Evolutionary conservation across 2,888 invertebrate species (phyloP).

Genomic region (Cheilosia pagana): DNA sequence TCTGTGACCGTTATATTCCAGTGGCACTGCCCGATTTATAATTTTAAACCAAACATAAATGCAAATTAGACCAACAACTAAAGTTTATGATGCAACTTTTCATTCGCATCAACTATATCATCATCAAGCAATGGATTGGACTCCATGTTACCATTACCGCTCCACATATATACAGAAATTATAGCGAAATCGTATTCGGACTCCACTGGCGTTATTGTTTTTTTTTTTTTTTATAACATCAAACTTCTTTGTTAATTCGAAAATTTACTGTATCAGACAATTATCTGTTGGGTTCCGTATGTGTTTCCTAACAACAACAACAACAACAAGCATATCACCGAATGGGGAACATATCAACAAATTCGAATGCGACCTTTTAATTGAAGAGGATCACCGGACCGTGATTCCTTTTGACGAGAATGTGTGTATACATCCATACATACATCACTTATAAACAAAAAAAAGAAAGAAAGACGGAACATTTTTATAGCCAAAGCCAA

Average conservation of each 20-base stretch:
- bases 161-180: not conserved
- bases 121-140: too few relatives aligned
- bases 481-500: slow-evolving; percentile 19
- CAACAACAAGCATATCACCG: slow-evolving; percentile 53
- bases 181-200: slow-evolving; percentile 21
- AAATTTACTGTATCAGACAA: slow-evolving; percentile 65
- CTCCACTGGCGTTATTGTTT: slow-evolving; percentile 28
- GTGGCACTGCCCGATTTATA: not conserved
- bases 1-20: not conserved
- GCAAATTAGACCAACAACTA: not conserved
- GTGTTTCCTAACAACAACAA: slow-evolving; percentile 46
- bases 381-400: slow-evolving; percentile 73
- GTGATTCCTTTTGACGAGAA: slow-evolving; percentile 69
- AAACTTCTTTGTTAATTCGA: slow-evolving; percentile 64
- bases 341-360: slow-evolving; percentile 61
- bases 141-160: not conserved
- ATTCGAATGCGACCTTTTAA: slow-evolving; percentile 72
- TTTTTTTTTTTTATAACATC: slow-evolving; percentile 26
- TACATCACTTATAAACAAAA: slow-evolving; percentile 10
- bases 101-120: slow-evolving; percentile 5
- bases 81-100: slow-evolving; percentile 9
- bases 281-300: slow-evolving; percentile 65
- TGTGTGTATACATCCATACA: not conserved
- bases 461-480: slow-evolving; percentile 2
- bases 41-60: not conserved